Conservation (phyloP, 1,140 invertebrate species). For the Centruroides vittatus region DNA sequence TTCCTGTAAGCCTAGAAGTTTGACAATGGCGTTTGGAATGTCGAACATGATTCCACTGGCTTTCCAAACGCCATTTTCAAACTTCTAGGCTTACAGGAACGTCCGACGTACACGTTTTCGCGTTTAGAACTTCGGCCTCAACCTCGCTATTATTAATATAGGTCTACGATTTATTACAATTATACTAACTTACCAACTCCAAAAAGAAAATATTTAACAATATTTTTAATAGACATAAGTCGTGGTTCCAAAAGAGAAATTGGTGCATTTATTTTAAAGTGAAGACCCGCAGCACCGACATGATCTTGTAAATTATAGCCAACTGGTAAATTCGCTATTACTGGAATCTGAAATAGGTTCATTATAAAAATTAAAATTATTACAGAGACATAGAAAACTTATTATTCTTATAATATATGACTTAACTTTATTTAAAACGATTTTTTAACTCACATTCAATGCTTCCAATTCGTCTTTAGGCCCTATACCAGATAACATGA, state of each 20-base stretch:
- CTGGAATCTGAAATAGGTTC: constrained; percentile 33
- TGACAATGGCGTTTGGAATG: too few species aligned
- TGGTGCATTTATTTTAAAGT: constrained; percentile 60
- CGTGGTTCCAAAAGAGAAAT: constrained; percentile 58
- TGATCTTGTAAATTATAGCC: constrained; percentile 37
- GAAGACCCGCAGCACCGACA: constrained; percentile 63
- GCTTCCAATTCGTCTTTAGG: constrained; percentile 38
- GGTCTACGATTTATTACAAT: too few species aligned
- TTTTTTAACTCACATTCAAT: constrained; percentile 3
- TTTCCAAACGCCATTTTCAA: too few species aligned
- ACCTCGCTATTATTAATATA: background rate
- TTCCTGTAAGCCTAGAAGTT: too few species aligned
- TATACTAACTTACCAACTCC: background rate
- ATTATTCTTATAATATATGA: too few species aligned
- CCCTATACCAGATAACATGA: constrained; percentile 77
- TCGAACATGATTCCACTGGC: too few species aligned
- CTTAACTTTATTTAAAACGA: too few species aligned
- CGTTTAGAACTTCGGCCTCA: too few species aligned
- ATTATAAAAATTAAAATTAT: constrained; percentile 12
- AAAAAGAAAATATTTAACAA: constrained; percentile 11
- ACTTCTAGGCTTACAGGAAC: too few species aligned
- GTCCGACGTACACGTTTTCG: too few species aligned
- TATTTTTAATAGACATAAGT: constrained; percentile 51
- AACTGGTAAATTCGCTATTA: constrained; percentile 29
- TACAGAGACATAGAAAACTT: background rate